Conservation (phyloP, 2,888 invertebrate genomes). For the Fragum fragum region DNA sequence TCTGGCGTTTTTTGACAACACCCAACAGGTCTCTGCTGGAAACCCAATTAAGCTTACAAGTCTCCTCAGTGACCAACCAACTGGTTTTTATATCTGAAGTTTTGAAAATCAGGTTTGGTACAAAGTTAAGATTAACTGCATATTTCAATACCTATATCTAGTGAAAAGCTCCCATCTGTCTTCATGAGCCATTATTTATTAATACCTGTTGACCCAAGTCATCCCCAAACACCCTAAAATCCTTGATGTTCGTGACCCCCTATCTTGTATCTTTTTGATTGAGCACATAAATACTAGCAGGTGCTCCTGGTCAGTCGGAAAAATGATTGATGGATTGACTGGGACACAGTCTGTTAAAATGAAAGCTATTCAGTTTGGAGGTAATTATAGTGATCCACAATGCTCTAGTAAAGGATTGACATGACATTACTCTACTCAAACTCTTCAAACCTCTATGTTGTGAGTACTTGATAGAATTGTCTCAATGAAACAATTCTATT, state of each 20-base stretch:
- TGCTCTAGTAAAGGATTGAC: background rate
- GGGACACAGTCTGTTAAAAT: conserved; percentile 24
- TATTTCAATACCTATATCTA: conserved; percentile 21
- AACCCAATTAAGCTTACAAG: conserved; percentile 7
- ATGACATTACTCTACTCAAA: background rate
- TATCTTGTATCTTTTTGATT: conserved; percentile 34
- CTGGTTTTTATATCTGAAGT: background rate
- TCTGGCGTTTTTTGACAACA: conserved; percentile 5
- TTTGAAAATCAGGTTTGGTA: background rate
- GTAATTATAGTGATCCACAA: conserved; percentile 1
- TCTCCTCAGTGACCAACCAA: background rate
- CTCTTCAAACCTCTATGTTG: background rate
- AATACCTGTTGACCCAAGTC: conserved; percentile 26
- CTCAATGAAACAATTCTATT: too few species aligned
- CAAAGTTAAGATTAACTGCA: conserved; percentile 5
- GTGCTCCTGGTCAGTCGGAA: conserved; percentile 12
- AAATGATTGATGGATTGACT: conserved; percentile 24
- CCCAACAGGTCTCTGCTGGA: conserved; percentile 8
- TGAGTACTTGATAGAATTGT: too few species aligned
- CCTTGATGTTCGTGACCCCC: conserved; percentile 32
- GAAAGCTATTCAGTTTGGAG: conserved; percentile 23
- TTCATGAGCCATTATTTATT: conserved; percentile 24
- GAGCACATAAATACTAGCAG: conserved; percentile 32
- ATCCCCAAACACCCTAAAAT: conserved; percentile 9
- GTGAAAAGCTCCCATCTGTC: background rate